Base-by-base conservation (phyloP, 2,797 vertebrate genomes). In the Falco peregrinus region DNA sequence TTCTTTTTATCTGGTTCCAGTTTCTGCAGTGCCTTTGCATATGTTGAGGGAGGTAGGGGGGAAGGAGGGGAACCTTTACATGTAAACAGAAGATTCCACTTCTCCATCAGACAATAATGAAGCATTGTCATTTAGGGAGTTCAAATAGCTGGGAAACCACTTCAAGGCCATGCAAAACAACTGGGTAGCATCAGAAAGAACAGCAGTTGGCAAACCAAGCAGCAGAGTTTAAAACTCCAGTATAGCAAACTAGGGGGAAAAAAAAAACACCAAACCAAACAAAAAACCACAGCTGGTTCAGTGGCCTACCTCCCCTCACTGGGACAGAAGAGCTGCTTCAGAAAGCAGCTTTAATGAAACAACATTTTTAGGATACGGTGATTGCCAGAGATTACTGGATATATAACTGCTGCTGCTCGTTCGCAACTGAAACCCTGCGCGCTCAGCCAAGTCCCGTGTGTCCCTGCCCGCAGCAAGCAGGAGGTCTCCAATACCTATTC, bases 1-100 rank as follows among this genome's bases (percentile, higher is more conserved):
- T 94, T 97, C 97, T 98, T 98, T 98, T 98, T 96, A 98, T 98
- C 98, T 98, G 89, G 67, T 98, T 98, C 98, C 98, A 99, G 98
- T 98, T 98, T 97, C 95, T 97, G 94, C 95, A 90, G 91, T 97
- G 97, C 95, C 96, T 98, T 97, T 96, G 96, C 98, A 98, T 97
- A 98, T 98, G 98, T 97, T 98, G 97, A 97, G 93, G 96, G 97
- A 97, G 97, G 97, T 96, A 78, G 88, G 87, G 96, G 92, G 67
- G 43, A 94, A 97, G 97, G 96, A 96, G 94, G 89, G 90, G 95
- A 97, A 97, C 94, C 96, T 98, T 97, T 96, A 97, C 97, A 97
- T 97, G 97, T 97, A 98, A 97, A 98, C 97, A 98, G 96, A 97
- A 97, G 97, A 98, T 97, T 98, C 96, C 97, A 96, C 97, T 98